Percentiles rank a stretch among this genome's conserved stretches.
Conservation (phyloP, 1,140 invertebrate species). For the Meloidogyne exigua region DNA sequence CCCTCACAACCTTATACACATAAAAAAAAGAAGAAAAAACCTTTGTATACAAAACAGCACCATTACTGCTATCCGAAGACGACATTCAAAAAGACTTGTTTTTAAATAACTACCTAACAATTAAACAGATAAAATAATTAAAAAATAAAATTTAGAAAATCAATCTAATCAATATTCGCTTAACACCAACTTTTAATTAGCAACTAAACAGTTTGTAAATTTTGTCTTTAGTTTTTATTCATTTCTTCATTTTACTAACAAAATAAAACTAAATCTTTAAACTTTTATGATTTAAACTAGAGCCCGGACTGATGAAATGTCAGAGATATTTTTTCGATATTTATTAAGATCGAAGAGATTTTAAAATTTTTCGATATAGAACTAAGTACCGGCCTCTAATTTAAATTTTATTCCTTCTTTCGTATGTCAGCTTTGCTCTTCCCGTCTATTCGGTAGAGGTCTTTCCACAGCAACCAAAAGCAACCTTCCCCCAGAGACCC, state of each 20-base stretch:
- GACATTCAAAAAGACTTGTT: not conserved
- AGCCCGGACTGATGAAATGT: no score
- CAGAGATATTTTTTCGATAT: no score
- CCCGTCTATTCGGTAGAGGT: not conserved
- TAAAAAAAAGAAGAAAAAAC: not conserved
- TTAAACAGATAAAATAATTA: not conserved
- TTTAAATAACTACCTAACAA: not conserved
- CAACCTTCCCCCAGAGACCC: not conserved
- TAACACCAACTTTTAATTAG: no score
- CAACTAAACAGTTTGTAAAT: no score
- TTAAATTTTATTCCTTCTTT: not conserved
- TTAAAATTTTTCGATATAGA: no score
- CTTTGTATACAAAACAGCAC: slow-evolving; percentile 5
- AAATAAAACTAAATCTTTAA: no score
- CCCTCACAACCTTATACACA: not conserved
- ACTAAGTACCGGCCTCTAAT: no score
- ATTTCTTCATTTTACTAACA: no score
- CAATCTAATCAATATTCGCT: not conserved
- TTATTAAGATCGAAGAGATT: no score
- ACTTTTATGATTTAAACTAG: no score
- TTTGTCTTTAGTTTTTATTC: no score
- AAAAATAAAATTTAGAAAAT: not conserved
- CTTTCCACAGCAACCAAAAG: not conserved
- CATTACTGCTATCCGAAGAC: slow-evolving; percentile 1
- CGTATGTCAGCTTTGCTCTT: not conserved